phyloP scores from a whole-genome alignment of 2,888 invertebrate species.

The Liodrosophila aerea region DNA sequence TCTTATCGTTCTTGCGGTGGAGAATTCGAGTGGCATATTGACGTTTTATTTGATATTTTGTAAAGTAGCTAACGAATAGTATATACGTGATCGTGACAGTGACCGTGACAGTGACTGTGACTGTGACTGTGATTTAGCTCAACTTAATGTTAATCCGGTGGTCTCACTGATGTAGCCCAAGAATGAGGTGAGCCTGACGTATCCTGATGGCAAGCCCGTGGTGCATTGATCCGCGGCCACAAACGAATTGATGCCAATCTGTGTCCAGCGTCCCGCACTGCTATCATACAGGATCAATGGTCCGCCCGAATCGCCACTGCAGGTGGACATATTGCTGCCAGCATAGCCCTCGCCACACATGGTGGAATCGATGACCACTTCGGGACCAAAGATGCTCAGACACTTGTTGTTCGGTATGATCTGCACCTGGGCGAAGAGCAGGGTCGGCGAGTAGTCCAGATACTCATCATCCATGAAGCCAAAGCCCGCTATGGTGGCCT shows the following conservation, averaged over 20 bases:
- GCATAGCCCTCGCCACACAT: slow-evolving; percentile 72
- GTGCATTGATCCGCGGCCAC: slow-evolving; percentile 78
- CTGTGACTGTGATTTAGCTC: not conserved
- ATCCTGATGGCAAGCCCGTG: slow-evolving; percentile 76
- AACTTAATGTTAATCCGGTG: slow-evolving; percentile 49
- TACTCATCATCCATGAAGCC: slow-evolving; percentile 78
- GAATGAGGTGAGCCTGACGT: slow-evolving; percentile 75
- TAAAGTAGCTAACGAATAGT: too few species aligned
- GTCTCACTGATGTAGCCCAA: slow-evolving; percentile 62
- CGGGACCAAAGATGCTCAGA: slow-evolving; percentile 46
- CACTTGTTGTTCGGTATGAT: slow-evolving; percentile 75
- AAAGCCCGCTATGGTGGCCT: slow-evolving; percentile 74
- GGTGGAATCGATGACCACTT: slow-evolving; percentile 64
- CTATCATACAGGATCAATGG: slow-evolving; percentile 61
- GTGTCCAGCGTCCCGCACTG: slow-evolving; percentile 51
- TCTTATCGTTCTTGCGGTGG: too few species aligned
- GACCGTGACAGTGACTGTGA: too few species aligned
- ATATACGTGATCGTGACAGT: too few species aligned
- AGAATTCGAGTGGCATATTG: not conserved
- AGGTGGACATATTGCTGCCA: slow-evolving; percentile 75
- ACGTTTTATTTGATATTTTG: not conserved
- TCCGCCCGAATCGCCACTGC: slow-evolving; percentile 81
- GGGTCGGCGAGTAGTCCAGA: slow-evolving; percentile 65
- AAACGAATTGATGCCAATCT: slow-evolving; percentile 81
- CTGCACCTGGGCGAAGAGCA: slow-evolving; percentile 73